Conservation (phyloP, 2,888 invertebrate genomes). For the Caenorhabditis panamensis region DNA sequence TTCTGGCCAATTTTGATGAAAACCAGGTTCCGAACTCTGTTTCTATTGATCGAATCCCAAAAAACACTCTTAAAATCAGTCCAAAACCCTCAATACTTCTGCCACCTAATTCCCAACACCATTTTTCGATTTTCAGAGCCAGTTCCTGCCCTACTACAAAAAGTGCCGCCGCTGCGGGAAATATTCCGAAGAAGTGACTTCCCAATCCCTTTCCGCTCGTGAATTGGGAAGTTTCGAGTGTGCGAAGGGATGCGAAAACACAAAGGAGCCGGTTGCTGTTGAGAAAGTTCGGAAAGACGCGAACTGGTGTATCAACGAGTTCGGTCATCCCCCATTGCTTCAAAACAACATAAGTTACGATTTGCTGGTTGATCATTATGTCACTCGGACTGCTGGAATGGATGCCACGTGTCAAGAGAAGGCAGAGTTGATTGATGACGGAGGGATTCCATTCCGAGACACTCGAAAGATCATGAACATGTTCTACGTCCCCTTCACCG, state of each 20-base stretch:
- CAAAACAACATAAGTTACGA: constrained; percentile 49
- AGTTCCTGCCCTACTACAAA: constrained; percentile 48
- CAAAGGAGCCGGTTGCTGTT: constrained; percentile 11
- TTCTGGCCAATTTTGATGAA: too few relatives aligned
- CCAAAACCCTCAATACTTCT: too few relatives aligned
- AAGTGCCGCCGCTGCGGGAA: constrained; percentile 41
- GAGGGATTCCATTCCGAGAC: constrained; percentile 39
- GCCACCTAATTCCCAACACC: neutral
- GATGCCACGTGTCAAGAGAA: constrained; percentile 50
- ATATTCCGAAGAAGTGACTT: constrained; percentile 9
- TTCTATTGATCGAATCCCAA: too few relatives aligned
- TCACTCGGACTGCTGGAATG: constrained; percentile 47
- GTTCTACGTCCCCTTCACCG: constrained; percentile 55
- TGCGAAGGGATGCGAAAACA: constrained; percentile 14
- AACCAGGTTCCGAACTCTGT: too few relatives aligned
- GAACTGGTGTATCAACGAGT: constrained; percentile 36
- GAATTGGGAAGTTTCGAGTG: constrained; percentile 24
- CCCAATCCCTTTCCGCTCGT: constrained; percentile 11
- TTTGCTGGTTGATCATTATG: constrained; percentile 38
- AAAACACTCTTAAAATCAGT: too few relatives aligned
- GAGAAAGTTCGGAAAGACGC: constrained; percentile 13
- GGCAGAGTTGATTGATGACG: constrained; percentile 38
- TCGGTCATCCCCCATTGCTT: constrained; percentile 45
- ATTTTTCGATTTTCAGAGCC: constrained; percentile 40
- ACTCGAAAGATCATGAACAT: constrained; percentile 54